These are phyloP conservation scores for Zaprionus obscuricornis DNA, from an alignment of 2,888 invertebrate genomes.

Conservation along the genomic window DNA sequence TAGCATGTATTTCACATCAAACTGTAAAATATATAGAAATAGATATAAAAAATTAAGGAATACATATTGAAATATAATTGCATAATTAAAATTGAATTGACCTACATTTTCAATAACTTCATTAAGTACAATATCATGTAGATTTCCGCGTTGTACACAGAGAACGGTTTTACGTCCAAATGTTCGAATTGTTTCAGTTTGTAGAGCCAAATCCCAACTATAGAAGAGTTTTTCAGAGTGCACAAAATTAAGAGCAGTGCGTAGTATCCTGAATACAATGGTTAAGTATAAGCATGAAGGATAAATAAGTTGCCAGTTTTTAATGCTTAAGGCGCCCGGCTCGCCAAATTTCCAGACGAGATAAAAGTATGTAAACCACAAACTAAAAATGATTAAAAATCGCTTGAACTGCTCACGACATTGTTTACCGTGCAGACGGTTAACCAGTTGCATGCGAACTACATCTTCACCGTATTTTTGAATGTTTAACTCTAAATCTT, in stretches of 20 bases:
- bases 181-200: slow-evolving; percentile 79
- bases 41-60: not conserved
- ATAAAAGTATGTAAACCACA: slow-evolving; percentile 41
- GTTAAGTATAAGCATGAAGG: slow-evolving; percentile 25
- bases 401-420: slow-evolving; percentile 44
- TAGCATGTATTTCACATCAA: slow-evolving; percentile 82
- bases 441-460: slow-evolving; percentile 67
- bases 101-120: slow-evolving; percentile 84
- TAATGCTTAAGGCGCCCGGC: not conserved
- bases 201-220: slow-evolving; percentile 81
- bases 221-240: slow-evolving; percentile 65
- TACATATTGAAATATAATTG: not conserved
- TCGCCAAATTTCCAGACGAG: slow-evolving; percentile 8
- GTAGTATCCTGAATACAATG: slow-evolving; percentile 47
- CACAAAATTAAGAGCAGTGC: slow-evolving; percentile 62
- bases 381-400: slow-evolving; percentile 27
- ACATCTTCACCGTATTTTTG: slow-evolving; percentile 61
- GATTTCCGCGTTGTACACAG: slow-evolving; percentile 80
- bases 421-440: slow-evolving; percentile 55
- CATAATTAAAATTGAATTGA: not conserved
- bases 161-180: slow-evolving; percentile 70
- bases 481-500: slow-evolving; percentile 64
- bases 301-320: slow-evolving; percentile 42
- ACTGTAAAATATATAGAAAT: slow-evolving; percentile 62
- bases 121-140: slow-evolving; percentile 83